These are phyloP conservation scores for Erpetoichthys calabaricus DNA, from an alignment of 2,797 vertebrate genomes.

Conservation along the genomic window DNA sequence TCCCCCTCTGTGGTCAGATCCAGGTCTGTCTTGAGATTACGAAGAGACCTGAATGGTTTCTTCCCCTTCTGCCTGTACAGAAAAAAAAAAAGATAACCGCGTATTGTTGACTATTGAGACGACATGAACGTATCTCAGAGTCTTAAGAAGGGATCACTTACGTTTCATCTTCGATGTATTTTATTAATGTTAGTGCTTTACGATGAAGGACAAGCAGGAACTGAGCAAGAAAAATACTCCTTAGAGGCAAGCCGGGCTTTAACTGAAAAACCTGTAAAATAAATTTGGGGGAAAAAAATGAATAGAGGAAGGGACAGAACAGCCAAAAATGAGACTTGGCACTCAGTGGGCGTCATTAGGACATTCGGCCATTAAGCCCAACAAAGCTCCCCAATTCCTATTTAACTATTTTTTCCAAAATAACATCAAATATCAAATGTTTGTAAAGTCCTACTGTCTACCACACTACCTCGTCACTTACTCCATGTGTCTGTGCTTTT, in stretches of 20 bases:
- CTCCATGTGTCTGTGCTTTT: no score
- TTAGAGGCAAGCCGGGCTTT: conserved; percentile 78
- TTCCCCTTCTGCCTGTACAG: conserved; percentile 81
- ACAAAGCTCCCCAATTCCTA: no score
- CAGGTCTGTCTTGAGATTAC: conserved; percentile 81
- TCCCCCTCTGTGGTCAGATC: conserved; percentile 84
- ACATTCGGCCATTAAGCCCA: no score
- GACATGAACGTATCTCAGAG: conserved; percentile 31
- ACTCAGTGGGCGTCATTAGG: no score
- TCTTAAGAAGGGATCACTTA: conserved; percentile 47
- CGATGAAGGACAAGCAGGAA: conserved; percentile 89
- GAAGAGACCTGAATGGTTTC: conserved; percentile 82
- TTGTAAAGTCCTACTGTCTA: no score
- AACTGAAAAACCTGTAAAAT: conserved; percentile 79
- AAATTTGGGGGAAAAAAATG: not conserved
- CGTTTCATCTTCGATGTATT: conserved; percentile 97
- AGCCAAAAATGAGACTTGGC: no score
- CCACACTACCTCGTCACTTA: no score
- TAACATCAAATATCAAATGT: no score
- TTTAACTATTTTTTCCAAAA: no score
- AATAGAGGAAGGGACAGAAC: no score
- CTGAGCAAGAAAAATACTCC: conserved; percentile 81
- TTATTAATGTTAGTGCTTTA: conserved; percentile 88
- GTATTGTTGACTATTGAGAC: conserved; percentile 18
- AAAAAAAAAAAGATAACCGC: not conserved